Base-by-base conservation (phyloP, 2,888 invertebrate species). In the Drepana falcataria region DNA sequence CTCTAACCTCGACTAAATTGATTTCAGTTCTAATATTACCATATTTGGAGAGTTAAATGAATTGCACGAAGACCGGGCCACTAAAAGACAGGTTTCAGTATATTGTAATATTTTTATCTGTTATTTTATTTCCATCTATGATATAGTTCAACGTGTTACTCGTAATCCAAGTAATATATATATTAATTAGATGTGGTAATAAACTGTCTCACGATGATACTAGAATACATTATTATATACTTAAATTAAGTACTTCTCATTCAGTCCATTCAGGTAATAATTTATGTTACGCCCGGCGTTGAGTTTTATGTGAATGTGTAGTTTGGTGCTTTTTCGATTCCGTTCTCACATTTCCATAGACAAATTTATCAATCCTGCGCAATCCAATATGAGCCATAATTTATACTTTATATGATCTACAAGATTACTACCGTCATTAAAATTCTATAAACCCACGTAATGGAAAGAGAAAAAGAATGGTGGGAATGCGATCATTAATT, bases 331-430 rank as follows among this genome's bases (percentile, higher is more conserved):
- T 44, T 44, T 9, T 44, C 66, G 69, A 66, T 59, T 59, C 53
- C 56, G 64, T 67, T 74, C 73, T 70, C 70, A 70, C 65, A 68
- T 71, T 61, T 60, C 66, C 47, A 57, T 58, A 59, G 58, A 60
- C 59, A 52, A 54, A 57, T 64, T 55, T 55, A 54, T 64, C 54
- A 64, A 35, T 51, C 58, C 53, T 54, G 55, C 53, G 65, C 56
- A 56, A 64, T 59, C 54, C 52, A 56, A 58, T 51, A 59, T 47
- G 41, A 35, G 51, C 54, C 49, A 56, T 66, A 57, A 54, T 59
- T 58, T 48, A 55, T 55, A 57, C 54, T 54, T 57, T n/a, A 37
- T 21, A 21, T 40, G 33, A 37, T 40, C 44, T 44, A 44, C 9
- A 9, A 44, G 9, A 44, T 44, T 9, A 44, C 44, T 9, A 44